A percentile compares a stretch with the other conserved stretches of the same genome.
Conservation (phyloP, 2,113 vertebrate genomes). For the Chlorocebus sabaeus region DNA sequence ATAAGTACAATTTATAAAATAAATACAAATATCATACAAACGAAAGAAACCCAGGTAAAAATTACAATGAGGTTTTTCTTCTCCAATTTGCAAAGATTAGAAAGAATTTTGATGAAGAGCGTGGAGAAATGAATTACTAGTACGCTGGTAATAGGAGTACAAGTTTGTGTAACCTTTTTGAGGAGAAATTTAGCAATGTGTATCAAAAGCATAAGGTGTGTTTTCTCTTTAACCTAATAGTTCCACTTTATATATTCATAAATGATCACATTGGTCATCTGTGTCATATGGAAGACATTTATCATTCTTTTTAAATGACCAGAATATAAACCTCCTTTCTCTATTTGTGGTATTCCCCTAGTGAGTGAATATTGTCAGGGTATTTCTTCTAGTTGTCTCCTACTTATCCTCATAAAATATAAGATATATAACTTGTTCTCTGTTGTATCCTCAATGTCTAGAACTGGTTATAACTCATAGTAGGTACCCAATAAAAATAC, state of each 20-base stretch:
- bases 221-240: not conserved
- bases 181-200: not conserved
- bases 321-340: not conserved
- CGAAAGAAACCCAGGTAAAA: conserved; percentile 3
- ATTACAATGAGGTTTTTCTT: not conserved
- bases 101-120: not conserved
- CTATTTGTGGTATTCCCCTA: not conserved
- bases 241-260: not conserved
- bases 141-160: not conserved
- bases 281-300: not conserved
- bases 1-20: not conserved
- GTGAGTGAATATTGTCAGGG: not conserved
- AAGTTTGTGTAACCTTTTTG: not conserved
- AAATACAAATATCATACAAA: conserved; percentile 7
- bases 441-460: not conserved
- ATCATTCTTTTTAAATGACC: not conserved
- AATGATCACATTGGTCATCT: not conserved
- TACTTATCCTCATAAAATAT: not conserved
- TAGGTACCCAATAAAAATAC: not conserved
- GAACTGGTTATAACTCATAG: not conserved
- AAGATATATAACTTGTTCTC: not conserved
- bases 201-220: not conserved
- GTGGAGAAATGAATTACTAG: not conserved
- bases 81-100: not conserved
- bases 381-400: conserved; percentile 23